A percentile compares a stretch with the other conserved stretches of the same genome.
These are phyloP conservation scores for Dallia pectoralis DNA, from an alignment of 2,797 vertebrate genomes.

Conservation along the genomic window DNA sequence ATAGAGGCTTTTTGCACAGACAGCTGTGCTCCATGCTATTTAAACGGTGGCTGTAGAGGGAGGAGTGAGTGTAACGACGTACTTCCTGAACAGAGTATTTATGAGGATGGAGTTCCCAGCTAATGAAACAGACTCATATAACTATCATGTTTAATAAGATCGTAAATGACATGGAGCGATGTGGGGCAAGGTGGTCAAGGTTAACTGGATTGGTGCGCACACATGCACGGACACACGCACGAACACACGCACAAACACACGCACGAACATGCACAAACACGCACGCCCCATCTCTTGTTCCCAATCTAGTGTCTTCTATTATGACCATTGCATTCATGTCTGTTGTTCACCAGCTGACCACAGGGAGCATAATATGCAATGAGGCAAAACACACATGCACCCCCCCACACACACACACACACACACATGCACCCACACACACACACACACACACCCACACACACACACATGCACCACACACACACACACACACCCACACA, in stretches of 20 bases:
- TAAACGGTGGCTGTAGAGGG: background rate
- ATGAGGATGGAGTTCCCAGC: slow-evolving; percentile 52
- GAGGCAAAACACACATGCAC: too few relatives aligned
- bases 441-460: slow-evolving; percentile 31
- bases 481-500: slow-evolving; percentile 35
- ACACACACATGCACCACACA: slow-evolving; percentile 57
- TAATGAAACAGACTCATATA: slow-evolving; percentile 56
- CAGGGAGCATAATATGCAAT: too few relatives aligned
- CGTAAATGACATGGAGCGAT: slow-evolving; percentile 61
- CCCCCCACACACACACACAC: slow-evolving; percentile 32
- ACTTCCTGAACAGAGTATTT: slow-evolving; percentile 11
- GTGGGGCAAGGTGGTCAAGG: slow-evolving; percentile 58
- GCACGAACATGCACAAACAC: slow-evolving; percentile 25
- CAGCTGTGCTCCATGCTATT: background rate
- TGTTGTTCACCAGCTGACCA: slow-evolving; percentile 46
- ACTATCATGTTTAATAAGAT: slow-evolving; percentile 56
- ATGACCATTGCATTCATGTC: slow-evolving; percentile 53
- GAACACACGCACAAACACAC: slow-evolving; percentile 4
- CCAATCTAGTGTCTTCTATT: background rate
- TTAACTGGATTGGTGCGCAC: slow-evolving; percentile 54
- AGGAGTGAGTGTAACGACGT: too few relatives aligned
- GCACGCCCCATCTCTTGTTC: background rate
- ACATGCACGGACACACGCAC: slow-evolving; percentile 16
- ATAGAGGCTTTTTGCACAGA: background rate
- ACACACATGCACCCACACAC: slow-evolving; percentile 28